Conservation (phyloP, 2,113 vertebrate genomes). For the Marmota monax region DNA sequence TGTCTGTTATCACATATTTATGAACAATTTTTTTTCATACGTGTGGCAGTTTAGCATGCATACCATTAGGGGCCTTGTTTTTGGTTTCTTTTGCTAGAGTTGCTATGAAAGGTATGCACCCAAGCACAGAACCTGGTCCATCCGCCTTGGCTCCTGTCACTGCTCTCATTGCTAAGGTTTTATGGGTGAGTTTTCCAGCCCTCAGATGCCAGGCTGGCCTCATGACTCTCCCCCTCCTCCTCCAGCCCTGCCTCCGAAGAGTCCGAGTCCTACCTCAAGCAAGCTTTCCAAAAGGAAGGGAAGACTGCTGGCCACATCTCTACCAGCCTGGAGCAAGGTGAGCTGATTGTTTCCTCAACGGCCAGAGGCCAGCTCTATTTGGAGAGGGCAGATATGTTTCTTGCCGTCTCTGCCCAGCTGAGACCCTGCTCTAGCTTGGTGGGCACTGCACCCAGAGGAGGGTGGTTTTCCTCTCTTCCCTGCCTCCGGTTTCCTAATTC, state of each 20-base stretch:
- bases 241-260: neutral
- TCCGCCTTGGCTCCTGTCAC: rapidly evolving
- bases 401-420: neutral
- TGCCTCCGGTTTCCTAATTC: neutral
- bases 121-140: neutral
- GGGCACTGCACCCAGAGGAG: neutral
- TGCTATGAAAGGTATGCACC: neutral
- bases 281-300: neutral
- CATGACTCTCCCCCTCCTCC: neutral
- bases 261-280: neutral
- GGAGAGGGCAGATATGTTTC: neutral
- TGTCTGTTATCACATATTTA: neutral
- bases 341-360: neutral
- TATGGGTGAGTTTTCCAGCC: neutral
- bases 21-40: neutral
- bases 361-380: neutral
- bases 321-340: neutral
- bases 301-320: neutral
- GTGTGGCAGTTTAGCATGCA: neutral
- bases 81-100: neutral
- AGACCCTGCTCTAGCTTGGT: neutral
- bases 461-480: neutral
- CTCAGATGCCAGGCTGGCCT: neutral
- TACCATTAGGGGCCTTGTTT: neutral
- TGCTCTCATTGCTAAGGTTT: neutral